Conservation (phyloP, 2,888 invertebrate genomes). For the Ariolimax columbianus region DNA sequence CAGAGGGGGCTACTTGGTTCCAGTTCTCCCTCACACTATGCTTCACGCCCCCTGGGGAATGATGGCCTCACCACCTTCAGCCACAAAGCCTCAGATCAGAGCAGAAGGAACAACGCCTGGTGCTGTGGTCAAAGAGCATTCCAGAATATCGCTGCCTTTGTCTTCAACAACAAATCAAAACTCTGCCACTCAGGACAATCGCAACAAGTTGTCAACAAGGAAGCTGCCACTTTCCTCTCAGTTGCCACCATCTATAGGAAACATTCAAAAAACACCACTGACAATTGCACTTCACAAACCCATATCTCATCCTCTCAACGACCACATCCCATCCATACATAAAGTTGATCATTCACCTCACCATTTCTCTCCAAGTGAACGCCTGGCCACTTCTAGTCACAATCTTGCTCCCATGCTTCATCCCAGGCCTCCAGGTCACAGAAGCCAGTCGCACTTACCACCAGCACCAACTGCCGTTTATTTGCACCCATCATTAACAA, state of each 20-base stretch:
- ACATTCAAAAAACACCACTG: constrained; percentile 25
- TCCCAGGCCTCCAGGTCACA: constrained; percentile 42
- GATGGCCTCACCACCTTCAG: constrained; percentile 16
- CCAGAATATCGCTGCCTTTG: neutral
- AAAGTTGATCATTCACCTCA: neutral
- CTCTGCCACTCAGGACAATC: neutral
- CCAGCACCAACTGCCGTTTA: constrained; percentile 43
- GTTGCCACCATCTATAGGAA: neutral
- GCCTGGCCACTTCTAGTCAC: constrained; percentile 45
- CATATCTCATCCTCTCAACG: constrained; percentile 37
- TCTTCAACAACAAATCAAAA: constrained; percentile 31
- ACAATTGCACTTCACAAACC: constrained; percentile 39
- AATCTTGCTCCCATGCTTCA: constrained; percentile 34
- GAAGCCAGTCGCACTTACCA: constrained; percentile 39
- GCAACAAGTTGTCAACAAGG: neutral
- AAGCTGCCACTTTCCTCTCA: neutral
- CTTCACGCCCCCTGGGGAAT: constrained; percentile 45
- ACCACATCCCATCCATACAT: constrained; percentile 43
- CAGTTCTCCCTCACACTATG: constrained; percentile 26
- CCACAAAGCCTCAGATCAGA: constrained; percentile 15
- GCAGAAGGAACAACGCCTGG: neutral
- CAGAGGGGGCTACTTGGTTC: constrained; percentile 37
- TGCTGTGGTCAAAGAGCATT: neutral
- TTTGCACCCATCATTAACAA: constrained; percentile 39
- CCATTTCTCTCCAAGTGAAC: constrained; percentile 25